Conservation (phyloP, 35 echinoderm and acorn worm genomes). For the Lytechinus variegatus region DNA sequence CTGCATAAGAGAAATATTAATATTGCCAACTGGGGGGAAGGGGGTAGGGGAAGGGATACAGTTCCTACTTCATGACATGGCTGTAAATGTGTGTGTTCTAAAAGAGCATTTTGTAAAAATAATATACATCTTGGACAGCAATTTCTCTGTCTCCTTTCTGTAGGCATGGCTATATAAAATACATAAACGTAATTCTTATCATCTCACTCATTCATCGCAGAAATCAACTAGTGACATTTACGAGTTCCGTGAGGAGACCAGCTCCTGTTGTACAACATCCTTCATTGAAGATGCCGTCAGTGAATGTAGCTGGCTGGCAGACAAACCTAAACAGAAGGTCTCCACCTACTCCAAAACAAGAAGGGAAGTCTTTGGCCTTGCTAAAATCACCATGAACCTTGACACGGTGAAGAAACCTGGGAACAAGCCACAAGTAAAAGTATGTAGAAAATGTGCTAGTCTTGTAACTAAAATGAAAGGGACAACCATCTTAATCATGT, state of each 20-base stretch:
- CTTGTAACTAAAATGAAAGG: no score
- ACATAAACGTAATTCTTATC: no score
- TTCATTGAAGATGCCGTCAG: background rate
- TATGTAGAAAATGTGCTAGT: background rate
- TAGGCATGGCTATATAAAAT: no score
- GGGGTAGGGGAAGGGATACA: no score
- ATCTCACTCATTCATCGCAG: background rate
- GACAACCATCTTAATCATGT: no score
- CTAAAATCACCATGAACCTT: background rate
- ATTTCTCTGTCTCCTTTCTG: no score
- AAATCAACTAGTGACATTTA: background rate
- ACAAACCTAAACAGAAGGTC: constrained; percentile 26
- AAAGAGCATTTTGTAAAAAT: no score
- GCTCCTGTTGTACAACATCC: background rate
- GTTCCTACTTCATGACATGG: no score
- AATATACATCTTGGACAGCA: no score
- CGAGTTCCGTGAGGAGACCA: background rate
- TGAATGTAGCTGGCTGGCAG: background rate
- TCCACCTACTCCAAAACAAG: constrained; percentile 32
- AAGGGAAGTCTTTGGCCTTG: background rate
- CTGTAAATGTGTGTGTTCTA: no score
- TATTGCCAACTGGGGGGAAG: no score
- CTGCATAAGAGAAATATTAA: no score
- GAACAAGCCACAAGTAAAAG: background rate
- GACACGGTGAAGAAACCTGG: constrained; percentile 19